Conservation (phyloP, 2,888 invertebrate species). For the Stratiomys singularior region DNA sequence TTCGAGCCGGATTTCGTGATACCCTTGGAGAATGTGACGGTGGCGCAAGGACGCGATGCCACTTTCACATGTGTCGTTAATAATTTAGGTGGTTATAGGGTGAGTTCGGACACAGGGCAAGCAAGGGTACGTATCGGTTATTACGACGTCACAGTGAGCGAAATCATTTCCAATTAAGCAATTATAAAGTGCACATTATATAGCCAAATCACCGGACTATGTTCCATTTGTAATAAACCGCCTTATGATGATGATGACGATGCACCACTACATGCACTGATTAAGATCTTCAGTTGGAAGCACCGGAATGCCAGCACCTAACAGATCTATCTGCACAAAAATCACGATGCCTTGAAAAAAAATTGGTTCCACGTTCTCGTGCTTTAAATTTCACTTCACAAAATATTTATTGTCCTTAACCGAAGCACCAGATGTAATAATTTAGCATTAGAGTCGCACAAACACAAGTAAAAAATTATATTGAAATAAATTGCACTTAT, state of each 20-base stretch:
- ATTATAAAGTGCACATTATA: slow-evolving; percentile 37
- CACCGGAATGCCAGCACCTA: slow-evolving; percentile 52
- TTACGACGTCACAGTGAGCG: slow-evolving; percentile 50
- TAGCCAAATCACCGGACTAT: slow-evolving; percentile 19
- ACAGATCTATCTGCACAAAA: slow-evolving; percentile 31
- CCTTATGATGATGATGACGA: slow-evolving; percentile 51
- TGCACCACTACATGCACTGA: slow-evolving; percentile 46
- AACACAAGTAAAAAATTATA: background rate
- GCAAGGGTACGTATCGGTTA: slow-evolving; percentile 84
- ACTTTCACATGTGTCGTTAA: slow-evolving; percentile 83
- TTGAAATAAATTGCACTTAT: background rate
- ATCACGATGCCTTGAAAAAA: slow-evolving; percentile 9
- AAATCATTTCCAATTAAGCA: background rate
- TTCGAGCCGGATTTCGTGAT: slow-evolving; percentile 80
- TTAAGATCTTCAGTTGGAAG: slow-evolving; percentile 47
- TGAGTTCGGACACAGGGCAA: slow-evolving; percentile 88
- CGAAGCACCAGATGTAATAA: slow-evolving; percentile 2
- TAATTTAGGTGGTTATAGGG: slow-evolving; percentile 82
- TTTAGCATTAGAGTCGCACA: slow-evolving; percentile 14
- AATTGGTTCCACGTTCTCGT: background rate
- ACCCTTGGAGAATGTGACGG: slow-evolving; percentile 80
- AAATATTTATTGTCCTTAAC: too few relatives aligned
- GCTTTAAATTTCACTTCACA: background rate
- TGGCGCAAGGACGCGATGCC: slow-evolving; percentile 80
- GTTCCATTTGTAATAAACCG: slow-evolving; percentile 24